Percentiles rank a stretch among this genome's conserved stretches.
Evolutionary conservation across 2,797 vertebrate species (phyloP).

Genomic region (Cuculus canorus): DNA sequence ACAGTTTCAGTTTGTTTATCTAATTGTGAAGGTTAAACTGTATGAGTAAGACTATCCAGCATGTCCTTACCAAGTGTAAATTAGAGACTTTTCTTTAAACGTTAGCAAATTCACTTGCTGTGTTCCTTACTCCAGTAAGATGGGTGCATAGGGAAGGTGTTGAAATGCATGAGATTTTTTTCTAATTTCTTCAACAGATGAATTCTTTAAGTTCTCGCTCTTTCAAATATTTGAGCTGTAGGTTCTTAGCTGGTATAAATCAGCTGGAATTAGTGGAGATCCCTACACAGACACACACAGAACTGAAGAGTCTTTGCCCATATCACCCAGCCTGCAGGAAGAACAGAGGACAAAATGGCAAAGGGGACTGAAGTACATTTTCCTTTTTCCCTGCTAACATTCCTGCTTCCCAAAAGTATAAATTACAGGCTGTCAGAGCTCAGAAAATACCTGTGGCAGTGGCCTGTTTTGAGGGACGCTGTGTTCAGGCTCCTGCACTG

Average conservation of each 20-base stretch:
- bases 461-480: background rate
- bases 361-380: background rate
- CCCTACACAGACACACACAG: background rate
- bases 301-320: background rate
- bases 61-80: background rate
- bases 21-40: background rate
- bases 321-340: background rate
- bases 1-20: background rate
- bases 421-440: background rate
- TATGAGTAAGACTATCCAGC: background rate
- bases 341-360: background rate
- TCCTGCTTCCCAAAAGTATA: background rate
- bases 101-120: background rate
- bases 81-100: background rate
- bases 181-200: background rate
- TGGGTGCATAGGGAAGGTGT: background rate
- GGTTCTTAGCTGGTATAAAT: background rate
- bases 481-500: accelerated
- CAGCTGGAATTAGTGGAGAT: background rate
- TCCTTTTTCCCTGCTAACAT: background rate
- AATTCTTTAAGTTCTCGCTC: background rate
- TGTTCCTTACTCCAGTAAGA: conserved; percentile 34
- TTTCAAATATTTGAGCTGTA: background rate
- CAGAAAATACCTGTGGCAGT: background rate
- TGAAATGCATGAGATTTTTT: background rate